Evolutionary conservation across 2,888 invertebrate species (phyloP).

Genomic region (Eilema griseolum): DNA sequence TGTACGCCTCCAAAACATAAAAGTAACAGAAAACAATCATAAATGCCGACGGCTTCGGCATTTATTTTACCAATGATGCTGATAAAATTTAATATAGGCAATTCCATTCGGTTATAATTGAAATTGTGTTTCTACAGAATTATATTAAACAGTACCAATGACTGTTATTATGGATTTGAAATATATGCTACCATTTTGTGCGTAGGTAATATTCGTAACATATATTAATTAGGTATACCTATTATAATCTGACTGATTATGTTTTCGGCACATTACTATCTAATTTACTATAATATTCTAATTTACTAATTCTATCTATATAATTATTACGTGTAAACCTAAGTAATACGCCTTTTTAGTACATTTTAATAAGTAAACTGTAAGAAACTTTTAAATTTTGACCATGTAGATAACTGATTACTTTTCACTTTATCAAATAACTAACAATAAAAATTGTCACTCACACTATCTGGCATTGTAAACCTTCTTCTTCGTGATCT

Average conservation of each 20-base stretch:
- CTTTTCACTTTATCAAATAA: not conserved
- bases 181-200: not conserved
- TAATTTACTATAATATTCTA: no score
- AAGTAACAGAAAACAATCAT: conserved; percentile 35
- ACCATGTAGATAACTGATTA: not conserved
- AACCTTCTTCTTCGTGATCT: no score
- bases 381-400: not conserved
- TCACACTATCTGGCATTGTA: conserved; percentile 4
- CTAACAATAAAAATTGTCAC: not conserved
- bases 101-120: conserved; percentile 11
- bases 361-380: no score
- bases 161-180: not conserved
- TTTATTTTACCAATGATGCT: conserved; percentile 20
- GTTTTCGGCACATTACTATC: no score
- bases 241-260: no score
- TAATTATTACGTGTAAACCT: no score
- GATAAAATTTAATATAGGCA: conserved; percentile 29
- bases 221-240: not conserved
- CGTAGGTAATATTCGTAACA: not conserved
- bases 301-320: no score
- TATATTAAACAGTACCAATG: not conserved
- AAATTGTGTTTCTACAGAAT: conserved; percentile 2
- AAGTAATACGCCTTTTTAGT: no score
- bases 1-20: conserved; percentile 58
- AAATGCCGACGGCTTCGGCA: conserved; percentile 11